Percentiles rank a stretch among this genome's conserved stretches.
Evolutionary conservation across 1,140 invertebrate species (phyloP).

Genomic region (Lethocerus indicus): DNA sequence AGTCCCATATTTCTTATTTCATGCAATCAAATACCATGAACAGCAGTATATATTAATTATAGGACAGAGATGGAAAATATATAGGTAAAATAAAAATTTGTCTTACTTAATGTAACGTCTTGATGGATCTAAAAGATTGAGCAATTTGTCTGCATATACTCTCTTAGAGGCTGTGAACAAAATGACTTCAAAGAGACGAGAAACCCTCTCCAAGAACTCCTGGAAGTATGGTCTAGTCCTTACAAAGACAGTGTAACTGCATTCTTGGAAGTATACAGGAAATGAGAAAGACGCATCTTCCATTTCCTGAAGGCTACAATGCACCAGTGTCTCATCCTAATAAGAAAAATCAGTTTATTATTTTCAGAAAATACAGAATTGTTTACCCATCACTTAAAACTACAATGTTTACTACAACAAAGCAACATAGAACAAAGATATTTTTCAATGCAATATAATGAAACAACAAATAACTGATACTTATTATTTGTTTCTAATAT

Average conservation of each 20-base stretch:
- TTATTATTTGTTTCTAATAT: not conserved
- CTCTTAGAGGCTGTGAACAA: conserved; percentile 92
- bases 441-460: too few relatives aligned
- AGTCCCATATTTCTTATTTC: too few relatives aligned
- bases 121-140: conserved; percentile 83
- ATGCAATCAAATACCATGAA: too few relatives aligned
- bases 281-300: conserved; percentile 86
- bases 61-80: too few relatives aligned
- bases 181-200: conserved; percentile 84
- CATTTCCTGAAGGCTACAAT: conserved; percentile 84
- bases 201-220: conserved; percentile 83
- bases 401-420: too few relatives aligned
- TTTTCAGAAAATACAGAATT: not conserved
- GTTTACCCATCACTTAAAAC: too few relatives aligned
- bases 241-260: conserved; percentile 41
- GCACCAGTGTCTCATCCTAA: conserved; percentile 84
- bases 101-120: conserved; percentile 75
- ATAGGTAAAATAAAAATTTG: conserved; percentile 4
- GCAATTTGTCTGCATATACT: conserved; percentile 87
- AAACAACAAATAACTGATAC: too few relatives aligned
- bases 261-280: conserved; percentile 86
- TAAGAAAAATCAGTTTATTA: conserved; percentile 11
- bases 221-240: conserved; percentile 78
- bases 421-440: too few relatives aligned
- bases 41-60: too few relatives aligned